Percentiles rank a stretch among this genome's conserved stretches.
Conservation (phyloP, 92 coral and sea anemone species). For the Blastomussa wellsi region DNA sequence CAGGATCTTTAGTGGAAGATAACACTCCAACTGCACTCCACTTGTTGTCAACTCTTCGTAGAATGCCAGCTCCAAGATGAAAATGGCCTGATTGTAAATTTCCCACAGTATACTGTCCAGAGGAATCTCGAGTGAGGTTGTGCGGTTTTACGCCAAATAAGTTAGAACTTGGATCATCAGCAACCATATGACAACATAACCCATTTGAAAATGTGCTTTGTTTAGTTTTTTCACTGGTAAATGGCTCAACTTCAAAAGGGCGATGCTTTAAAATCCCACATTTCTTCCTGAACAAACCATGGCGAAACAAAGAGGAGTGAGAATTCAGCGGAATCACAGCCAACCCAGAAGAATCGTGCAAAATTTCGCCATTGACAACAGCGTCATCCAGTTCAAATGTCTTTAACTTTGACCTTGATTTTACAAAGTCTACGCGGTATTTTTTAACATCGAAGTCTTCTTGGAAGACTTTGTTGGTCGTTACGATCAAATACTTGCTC, state of each 20-base stretch:
- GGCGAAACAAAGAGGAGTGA: neutral
- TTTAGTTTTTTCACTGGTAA: neutral
- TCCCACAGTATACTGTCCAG: neutral
- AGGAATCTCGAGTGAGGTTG: neutral
- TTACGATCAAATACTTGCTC: neutral
- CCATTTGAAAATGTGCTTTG: neutral
- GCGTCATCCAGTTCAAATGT: neutral
- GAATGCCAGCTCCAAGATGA: constrained; percentile 4
- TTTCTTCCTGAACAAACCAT: constrained; percentile 4
- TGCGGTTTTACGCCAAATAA: constrained; percentile 1
- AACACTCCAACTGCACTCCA: constrained; percentile 10
- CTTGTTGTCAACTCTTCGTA: neutral
- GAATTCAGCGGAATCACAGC: neutral
- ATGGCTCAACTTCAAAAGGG: neutral
- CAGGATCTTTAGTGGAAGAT: neutral
- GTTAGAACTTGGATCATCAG: neutral
- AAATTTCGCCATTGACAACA: neutral
- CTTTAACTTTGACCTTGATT: neutral
- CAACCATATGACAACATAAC: constrained; percentile 5
- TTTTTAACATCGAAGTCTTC: neutral
- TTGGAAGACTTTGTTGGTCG: neutral
- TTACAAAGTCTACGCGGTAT: constrained; percentile 10
- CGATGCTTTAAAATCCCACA: neutral
- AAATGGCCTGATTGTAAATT: neutral
- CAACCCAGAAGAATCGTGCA: neutral